Conservation (phyloP, 2,797 vertebrate species). For the Siniperca scherzeri region DNA sequence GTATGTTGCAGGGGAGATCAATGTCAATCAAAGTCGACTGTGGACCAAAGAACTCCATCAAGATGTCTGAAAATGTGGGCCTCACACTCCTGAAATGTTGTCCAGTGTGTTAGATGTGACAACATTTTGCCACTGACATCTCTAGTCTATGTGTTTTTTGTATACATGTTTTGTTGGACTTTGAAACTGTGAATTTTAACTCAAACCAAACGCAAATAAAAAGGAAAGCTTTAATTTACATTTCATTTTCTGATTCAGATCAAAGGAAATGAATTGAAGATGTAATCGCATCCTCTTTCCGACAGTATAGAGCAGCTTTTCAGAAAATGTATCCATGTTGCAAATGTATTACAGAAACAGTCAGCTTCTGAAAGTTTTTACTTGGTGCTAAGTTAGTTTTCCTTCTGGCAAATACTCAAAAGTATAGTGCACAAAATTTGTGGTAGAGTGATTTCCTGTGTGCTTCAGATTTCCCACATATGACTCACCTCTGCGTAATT, state of each 20-base stretch:
- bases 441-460: slow-evolving; percentile 18
- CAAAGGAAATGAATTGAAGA: slow-evolving; percentile 8
- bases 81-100: neutral
- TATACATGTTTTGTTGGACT: neutral
- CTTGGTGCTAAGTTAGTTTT: slow-evolving; percentile 16
- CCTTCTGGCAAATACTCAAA: slow-evolving; percentile 1
- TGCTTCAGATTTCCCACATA: slow-evolving; percentile 7
- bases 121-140: neutral
- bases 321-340: neutral
- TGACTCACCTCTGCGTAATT: slow-evolving; percentile 45
- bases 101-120: neutral
- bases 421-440: neutral
- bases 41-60: slow-evolving; percentile 8
- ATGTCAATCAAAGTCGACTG: slow-evolving; percentile 18
- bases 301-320: neutral
- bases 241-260: slow-evolving; percentile 7
- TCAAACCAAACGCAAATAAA: neutral
- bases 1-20: slow-evolving; percentile 1
- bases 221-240: neutral
- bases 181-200: neutral
- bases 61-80: neutral
- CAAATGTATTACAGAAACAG: neutral
- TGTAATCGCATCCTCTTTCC: neutral
- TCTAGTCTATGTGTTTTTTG: neutral
- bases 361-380: slow-evolving; percentile 3